These are phyloP conservation scores for Pseudochromis fuscus DNA, from an alignment of 2,797 vertebrate genomes.

Conservation along the genomic window DNA sequence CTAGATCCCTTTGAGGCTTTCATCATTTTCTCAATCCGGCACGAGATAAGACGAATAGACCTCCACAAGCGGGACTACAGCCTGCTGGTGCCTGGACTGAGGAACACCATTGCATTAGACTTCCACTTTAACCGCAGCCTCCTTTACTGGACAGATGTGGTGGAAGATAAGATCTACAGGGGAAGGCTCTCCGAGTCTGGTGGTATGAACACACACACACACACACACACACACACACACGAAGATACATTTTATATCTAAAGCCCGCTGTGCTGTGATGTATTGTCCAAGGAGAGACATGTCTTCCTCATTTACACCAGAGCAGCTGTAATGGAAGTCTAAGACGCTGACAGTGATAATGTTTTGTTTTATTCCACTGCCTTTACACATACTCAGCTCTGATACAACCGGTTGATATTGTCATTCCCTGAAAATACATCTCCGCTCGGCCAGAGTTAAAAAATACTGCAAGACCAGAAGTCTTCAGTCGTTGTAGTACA, in stretches of 20 bases:
- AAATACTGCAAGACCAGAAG: constrained; percentile 33
- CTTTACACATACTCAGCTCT: constrained; percentile 34
- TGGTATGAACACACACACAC: constrained; percentile 80
- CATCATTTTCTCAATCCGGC: constrained; percentile 99
- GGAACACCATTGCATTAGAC: constrained; percentile 98
- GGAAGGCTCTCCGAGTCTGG: constrained; percentile 94
- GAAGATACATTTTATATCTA: constrained; percentile 26
- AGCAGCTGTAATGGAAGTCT: constrained; percentile 30
- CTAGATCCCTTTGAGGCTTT: constrained; percentile 98
- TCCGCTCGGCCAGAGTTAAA: constrained; percentile 23
- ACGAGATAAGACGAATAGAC: constrained; percentile 98
- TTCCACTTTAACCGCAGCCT: constrained; percentile 97
- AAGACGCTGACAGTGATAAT: constrained; percentile 27
- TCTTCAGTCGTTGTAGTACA: constrained; percentile 27
- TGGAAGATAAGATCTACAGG: constrained; percentile 99
- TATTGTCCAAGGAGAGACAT: constrained; percentile 18
- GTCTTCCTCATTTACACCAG: constrained; percentile 29
- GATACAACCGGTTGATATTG: constrained; percentile 37
- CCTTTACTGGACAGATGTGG: constrained; percentile 99
- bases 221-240: constrained; percentile 8
- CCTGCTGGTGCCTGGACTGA: constrained; percentile 94
- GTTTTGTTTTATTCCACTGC: constrained; percentile 29
- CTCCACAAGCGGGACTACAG: constrained; percentile 98
- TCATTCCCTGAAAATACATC: constrained; percentile 40
- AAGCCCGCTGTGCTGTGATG: constrained; percentile 28